A percentile compares a stretch with the other conserved stretches of the same genome.
phyloP scores from a whole-genome alignment of 2,113 vertebrate species.

The Cathartes aura region DNA sequence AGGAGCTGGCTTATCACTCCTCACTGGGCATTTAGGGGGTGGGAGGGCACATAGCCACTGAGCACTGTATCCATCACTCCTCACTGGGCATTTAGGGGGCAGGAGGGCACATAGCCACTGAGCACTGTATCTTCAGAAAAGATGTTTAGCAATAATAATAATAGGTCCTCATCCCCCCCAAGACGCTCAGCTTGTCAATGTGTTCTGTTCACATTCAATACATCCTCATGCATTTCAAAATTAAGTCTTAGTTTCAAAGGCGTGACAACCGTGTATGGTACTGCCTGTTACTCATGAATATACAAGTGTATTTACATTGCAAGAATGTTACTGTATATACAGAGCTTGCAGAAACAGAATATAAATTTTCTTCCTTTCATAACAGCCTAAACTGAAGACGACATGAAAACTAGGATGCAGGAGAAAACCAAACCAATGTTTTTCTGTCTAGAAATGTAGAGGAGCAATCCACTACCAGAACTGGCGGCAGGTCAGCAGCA shows the following conservation, averaged over 20 bases:
- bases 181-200: not conserved
- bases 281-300: not conserved
- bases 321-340: not conserved
- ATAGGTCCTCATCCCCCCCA: rapidly evolving
- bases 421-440: not conserved
- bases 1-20: not conserved
- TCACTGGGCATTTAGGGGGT: not conserved
- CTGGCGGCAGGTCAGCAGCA: not conserved
- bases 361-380: not conserved
- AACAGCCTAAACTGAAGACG: not conserved
- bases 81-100: not conserved
- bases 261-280: not conserved
- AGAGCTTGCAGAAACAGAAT: not conserved
- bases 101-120: not conserved
- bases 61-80: not conserved
- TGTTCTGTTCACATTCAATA: not conserved
- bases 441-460: not conserved
- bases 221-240: not conserved
- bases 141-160: not conserved
- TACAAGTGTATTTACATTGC: not conserved
- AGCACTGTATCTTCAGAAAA: not conserved
- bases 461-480: not conserved
- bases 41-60: not conserved
- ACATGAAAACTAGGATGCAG: not conserved
- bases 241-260: not conserved